These are phyloP conservation scores for Fabriciana adippe DNA, from an alignment of 2,888 invertebrate genomes.

Conservation along the genomic window DNA sequence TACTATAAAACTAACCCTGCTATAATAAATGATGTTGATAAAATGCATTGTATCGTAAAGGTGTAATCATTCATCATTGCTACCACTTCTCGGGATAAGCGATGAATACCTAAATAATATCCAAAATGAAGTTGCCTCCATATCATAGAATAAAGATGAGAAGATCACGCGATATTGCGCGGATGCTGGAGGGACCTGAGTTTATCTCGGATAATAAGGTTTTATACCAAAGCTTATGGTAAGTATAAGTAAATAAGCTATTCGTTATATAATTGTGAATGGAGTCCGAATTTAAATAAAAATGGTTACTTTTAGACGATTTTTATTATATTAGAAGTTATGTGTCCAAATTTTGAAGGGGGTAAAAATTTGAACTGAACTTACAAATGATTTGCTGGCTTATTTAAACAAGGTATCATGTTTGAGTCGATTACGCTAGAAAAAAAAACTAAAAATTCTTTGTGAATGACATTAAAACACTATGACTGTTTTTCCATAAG, in stretches of 20 bases:
- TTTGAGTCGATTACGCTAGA: no score
- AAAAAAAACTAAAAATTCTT: no score
- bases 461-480: no score
- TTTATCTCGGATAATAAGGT: slow-evolving; percentile 29
- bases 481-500: no score
- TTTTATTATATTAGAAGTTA: no score
- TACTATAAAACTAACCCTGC: not conserved
- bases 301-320: no score
- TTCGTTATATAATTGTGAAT: not conserved
- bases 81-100: slow-evolving; percentile 50
- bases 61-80: slow-evolving; percentile 58
- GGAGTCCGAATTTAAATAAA: no score
- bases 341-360: no score
- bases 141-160: slow-evolving; percentile 75
- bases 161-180: slow-evolving; percentile 51
- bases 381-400: no score
- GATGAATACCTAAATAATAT: slow-evolving; percentile 62
- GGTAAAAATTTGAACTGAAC: no score
- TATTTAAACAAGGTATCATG: no score
- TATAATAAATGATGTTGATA: not conserved
- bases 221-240: slow-evolving; percentile 7
- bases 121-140: slow-evolving; percentile 59
- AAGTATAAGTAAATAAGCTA: not conserved
- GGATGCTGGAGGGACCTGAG: slow-evolving; percentile 25
- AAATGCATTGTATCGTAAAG: slow-evolving; percentile 41